Evolutionary conservation across 2,888 invertebrate species (phyloP), one percentile per base, ranked within the genome.

Genomic region (Metopia argyrocephala): DNA sequence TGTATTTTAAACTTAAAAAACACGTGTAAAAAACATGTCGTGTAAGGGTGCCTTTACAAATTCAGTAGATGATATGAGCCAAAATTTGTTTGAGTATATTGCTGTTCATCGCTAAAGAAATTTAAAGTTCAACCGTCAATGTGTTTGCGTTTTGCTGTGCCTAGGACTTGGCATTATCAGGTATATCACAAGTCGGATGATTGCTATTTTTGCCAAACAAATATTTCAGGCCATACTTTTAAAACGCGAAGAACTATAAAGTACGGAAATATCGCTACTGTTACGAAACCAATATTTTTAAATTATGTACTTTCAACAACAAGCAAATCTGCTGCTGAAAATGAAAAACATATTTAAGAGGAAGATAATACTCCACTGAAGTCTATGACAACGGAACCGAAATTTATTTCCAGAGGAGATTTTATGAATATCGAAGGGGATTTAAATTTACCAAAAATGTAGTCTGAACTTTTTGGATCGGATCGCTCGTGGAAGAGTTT

Each of bases 81-180:
- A 54, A 15, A 54, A 25, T 21, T 54, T 25, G 25, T 54, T 54
- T 21, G 54, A 25, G 18, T 3, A 20, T 50, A 50, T 46, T 46
- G 46, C 46, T 50, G 50, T 50, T 6, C 50, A 50, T 6, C 21
- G 3, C 21, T 20, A 50, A 54, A 54, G 6, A 54, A 54, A 54
- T 54, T 3, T 12, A 54, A 54, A 54, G 54, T 54, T 54, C 54
- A 23, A 21, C 54, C 23, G 54, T 54, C 54, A 54, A 25, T 54
- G 20, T 54, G 23, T 54, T 23, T 23, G 54, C 54, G 2, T 25
- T 54, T 54, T 21, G 20, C 54, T 54, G 23, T 25, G 12, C 54
- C 23, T 23, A 54, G 23, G 9, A 9, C 23, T 25, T 23, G 23
- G 20, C 12, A 4, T 20, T n/a, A 50, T 50, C 20, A 50, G 50